Percentiles rank a stretch among this genome's conserved stretches.
Conservation (phyloP, 2,888 invertebrate species). For the Rhingia campestris region DNA sequence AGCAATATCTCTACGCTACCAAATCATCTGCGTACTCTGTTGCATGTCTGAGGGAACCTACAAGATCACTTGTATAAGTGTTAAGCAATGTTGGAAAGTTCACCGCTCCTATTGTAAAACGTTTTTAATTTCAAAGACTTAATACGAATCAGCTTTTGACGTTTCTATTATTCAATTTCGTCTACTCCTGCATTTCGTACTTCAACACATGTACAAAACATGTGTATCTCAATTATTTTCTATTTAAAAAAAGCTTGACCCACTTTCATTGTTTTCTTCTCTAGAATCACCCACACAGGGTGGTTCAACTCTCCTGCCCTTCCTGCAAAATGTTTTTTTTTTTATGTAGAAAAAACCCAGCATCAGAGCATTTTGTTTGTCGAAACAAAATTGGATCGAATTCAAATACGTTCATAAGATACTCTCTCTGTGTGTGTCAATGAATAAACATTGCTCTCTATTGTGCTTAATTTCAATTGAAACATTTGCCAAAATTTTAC, state of each 20-base stretch:
- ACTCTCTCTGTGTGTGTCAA: conserved; percentile 21
- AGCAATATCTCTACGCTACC: no score
- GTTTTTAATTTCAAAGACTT: background rate
- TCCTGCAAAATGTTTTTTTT: background rate
- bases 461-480: background rate
- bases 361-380: conserved; percentile 16
- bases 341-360: conserved; percentile 5
- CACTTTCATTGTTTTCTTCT: conserved; percentile 4
- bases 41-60: no score
- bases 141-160: background rate
- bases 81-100: no score
- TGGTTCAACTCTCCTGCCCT: conserved; percentile 14
- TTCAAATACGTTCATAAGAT: conserved; percentile 21
- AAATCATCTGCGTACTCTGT: no score
- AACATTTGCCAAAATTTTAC: conserved; percentile 34
- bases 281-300: background rate
- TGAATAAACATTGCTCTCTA: conserved; percentile 17
- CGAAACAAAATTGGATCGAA: conserved; percentile 43
- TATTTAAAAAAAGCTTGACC: conserved; percentile 40
- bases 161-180: background rate
- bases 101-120: no score
- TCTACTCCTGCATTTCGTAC: background rate
- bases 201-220: background rate
- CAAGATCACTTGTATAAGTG: no score
- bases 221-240: conserved; percentile 6